Base-by-base conservation (phyloP, 2,888 invertebrate species). In the Napeogenes sylphis region DNA sequence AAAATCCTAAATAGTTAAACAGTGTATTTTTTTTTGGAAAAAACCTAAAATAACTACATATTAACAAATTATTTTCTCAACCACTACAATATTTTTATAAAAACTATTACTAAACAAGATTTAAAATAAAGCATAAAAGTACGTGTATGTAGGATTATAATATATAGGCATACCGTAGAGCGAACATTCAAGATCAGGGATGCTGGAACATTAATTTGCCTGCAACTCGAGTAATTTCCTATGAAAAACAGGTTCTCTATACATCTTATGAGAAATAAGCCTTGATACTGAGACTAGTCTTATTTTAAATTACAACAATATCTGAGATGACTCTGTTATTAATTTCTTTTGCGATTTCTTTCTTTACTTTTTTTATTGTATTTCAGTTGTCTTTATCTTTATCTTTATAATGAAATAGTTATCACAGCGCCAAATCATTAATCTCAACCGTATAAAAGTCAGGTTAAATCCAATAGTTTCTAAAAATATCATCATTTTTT, bases 181-280 rank as follows among this genome's bases (percentile, higher is more conserved):
- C 69, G 45, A 60, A 61, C 42, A 42, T 10, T 51, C 51, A 30
- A 51, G 30, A 51, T 21, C 53, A 63, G 66, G 60, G 65, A 65
- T 65, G 64, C 77, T 72, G 75, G 76, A 79, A 80, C 77, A 80
- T 81, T 80, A 79, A 82, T 83, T 80, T 77, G 71, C 71, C 61
- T 68, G 70, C 77, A 75, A 73, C 69, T 72, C 76, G 75, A 66
- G 75, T 75, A 77, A 81, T 83, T 82, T 81, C 78, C 78, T 79
- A 77, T 74, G 78, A 79, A 82, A 81, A 82, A 82, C 82, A 80
- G 77, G 82, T 82, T 80, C 74, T 70, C 72, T 72, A 68, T 69
- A 71, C 71, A 73, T 72, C 69, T 73, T 68, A 71, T 69, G 73
- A 72, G 73, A 75, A 74, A 73, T 69, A 64, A 14, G 59, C 58